A percentile compares a stretch with the other conserved stretches of the same genome.
Conservation (phyloP, 2,113 vertebrate species). For the Connochaetes taurinus region DNA sequence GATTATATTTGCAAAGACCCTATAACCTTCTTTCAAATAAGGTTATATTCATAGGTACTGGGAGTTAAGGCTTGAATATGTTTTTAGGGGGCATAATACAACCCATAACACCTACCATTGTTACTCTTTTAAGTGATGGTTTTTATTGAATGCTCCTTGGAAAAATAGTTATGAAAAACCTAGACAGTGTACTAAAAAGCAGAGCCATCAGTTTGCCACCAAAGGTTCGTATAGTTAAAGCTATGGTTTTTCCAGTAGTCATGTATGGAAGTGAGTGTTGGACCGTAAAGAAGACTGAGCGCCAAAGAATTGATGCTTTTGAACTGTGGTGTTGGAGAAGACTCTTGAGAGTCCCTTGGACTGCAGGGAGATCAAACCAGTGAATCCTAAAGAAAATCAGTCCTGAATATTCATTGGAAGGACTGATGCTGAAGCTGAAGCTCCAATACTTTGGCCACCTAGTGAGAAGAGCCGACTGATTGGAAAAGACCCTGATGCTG, state of each 20-base stretch:
- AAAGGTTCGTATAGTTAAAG: neutral
- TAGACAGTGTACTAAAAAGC: neutral
- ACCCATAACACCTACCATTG: neutral
- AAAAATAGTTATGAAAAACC: neutral
- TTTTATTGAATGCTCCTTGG: neutral
- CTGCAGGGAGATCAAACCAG: neutral
- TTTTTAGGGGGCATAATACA: neutral
- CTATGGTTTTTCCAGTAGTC: neutral
- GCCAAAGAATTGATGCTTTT: neutral
- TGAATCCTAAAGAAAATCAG: neutral
- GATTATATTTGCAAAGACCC: neutral
- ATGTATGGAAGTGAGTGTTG: neutral
- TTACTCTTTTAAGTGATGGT: neutral
- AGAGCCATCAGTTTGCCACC: neutral
- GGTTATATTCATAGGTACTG: neutral
- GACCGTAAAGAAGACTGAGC: neutral
- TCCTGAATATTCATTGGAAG: neutral
- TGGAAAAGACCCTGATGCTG: neutral
- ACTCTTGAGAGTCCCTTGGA: neutral
- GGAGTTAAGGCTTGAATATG: neutral
- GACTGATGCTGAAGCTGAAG: neutral
- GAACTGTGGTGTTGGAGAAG: neutral
- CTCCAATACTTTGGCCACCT: neutral
- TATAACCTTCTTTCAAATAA: neutral
- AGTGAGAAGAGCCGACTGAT: neutral